Base-by-base conservation (phyloP, 2,113 vertebrate genomes). In the Garra rufa region DNA sequence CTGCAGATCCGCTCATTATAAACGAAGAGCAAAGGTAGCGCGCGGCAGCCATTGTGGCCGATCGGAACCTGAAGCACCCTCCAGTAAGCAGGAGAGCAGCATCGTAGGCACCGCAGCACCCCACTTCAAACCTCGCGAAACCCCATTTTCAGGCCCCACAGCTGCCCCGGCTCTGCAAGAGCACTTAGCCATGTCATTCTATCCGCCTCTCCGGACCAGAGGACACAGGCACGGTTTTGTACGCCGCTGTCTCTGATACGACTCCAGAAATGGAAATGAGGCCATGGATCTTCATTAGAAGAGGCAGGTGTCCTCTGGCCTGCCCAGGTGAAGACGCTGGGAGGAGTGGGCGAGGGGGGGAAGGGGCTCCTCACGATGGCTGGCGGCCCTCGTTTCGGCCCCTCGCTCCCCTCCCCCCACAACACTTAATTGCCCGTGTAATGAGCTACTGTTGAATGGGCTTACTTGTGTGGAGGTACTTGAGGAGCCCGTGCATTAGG, bases 381-480 rank as follows among this genome's bases (percentile, higher is more conserved):
- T 89, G 90, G 85, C 91, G 87, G 87, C 57, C 82, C 90, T 80
- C 76, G 77, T 83, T 85, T 76, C 59, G 38, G 87, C 63, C 71
- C 63, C 70, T 79, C 38, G 55, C 50, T 30, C 50, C 38, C 88
- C 89, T 90, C 88, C 91, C 85, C 87, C 89, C 93, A 91, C 92
- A 73, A 91, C 93, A 95, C 95, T 95, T 97, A 97, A 98, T 97
- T 97, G 95, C 92, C 94, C 93, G 91, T 92, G 89, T 96, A 96
- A 96, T 94, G 94, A 94, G 92, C 92, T 94, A 87, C 77, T 85
- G 86, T 89, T 95, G 92, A 95, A 94, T 93, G 92, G 93, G 91
- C 91, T 93, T 94, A 94, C 93, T 94, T 95, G 93, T 94, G 93
- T 91, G 93, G 91, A 93, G 92, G 91, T 91, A 92, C 92, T 94